Percentiles rank a stretch among this genome's conserved stretches.
Conservation (phyloP, 1,140 invertebrate species). For the Patella vulgata region DNA sequence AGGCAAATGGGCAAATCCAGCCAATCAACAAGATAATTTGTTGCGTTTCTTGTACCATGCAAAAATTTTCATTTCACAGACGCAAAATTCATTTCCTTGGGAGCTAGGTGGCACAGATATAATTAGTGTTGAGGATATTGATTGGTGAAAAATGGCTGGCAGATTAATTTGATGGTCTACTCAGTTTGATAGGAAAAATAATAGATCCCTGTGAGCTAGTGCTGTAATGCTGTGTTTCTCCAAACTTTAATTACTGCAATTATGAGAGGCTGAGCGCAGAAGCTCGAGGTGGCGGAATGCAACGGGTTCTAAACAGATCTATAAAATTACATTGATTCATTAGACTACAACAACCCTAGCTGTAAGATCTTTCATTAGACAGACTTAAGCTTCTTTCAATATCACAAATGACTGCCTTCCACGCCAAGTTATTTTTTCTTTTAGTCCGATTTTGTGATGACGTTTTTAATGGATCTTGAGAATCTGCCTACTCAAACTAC, state of each 20-base stretch:
- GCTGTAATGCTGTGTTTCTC: conserved; percentile 21
- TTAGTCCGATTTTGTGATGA: too few relatives aligned
- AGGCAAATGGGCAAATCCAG: neutral
- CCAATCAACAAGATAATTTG: conserved; percentile 14
- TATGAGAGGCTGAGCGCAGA: conserved; percentile 14
- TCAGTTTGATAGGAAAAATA: conserved; percentile 35
- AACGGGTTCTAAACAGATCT: conserved; percentile 19
- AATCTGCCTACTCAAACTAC: too few relatives aligned
- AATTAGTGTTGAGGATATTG: conserved; percentile 33
- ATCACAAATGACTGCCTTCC: conserved; percentile 21
- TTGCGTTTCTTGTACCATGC: conserved; percentile 9
- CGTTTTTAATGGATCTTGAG: too few relatives aligned
- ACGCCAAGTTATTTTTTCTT: too few relatives aligned
- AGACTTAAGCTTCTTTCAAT: conserved; percentile 7
- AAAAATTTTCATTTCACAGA: conserved; percentile 29
- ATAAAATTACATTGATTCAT: conserved; percentile 29
- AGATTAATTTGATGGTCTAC: conserved; percentile 32
- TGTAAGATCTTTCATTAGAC: conserved; percentile 13
- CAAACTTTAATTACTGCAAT: conserved; percentile 36
- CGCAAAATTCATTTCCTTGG: conserved; percentile 29
- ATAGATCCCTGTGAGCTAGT: conserved; percentile 17
- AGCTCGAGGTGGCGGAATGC: conserved; percentile 5
- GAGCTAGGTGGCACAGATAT: conserved; percentile 12
- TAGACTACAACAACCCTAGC: conserved; percentile 5
- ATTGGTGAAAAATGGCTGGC: conserved; percentile 30